Base-by-base conservation (phyloP, 2,113 vertebrate species). In the Lutjanus erythropterus region DNA sequence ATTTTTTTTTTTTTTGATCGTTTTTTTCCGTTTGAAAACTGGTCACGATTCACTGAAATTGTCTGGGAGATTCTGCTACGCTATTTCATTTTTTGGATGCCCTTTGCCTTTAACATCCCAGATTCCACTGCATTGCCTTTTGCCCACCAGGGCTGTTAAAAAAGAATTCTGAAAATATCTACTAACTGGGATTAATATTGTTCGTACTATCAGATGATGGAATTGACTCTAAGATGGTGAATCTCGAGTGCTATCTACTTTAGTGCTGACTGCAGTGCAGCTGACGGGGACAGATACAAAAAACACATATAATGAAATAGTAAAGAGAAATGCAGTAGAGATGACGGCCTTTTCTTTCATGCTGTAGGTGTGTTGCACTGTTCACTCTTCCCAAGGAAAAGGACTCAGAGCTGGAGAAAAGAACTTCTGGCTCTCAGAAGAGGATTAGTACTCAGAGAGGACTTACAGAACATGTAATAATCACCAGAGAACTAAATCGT, bases 401-500 rank as follows among this genome's bases (percentile, higher is more conserved):
- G 19, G 52, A 31, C 39, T 56, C 27, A 12, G 23, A 1, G 3
- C 33, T 52, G 5, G 8, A 31, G 19, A 35, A 71, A 59, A 47
- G 1, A 19, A 35, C 55, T 19, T 47, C 10, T 23, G 39, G 39
- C 53, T 71, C 21, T 25, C 27, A 29, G 12, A 9, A 25, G 11
- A 62, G 31, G 31, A 75, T 41, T 16, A 50, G 55, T 31, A 46
- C 35, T 69, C 29, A 9, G 53, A 42, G 14, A 50, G 19, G 41
- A 52, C 8, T 39, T 29, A 27, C 4, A 15, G 27, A 61, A 59
- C 69, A 83, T 31, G 27, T 39, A 71, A 58, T 66, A 21, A 35
- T 71, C 19, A 18, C 23, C 6, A 39, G 35, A 35, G 3, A 8
- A 49, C 9, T 25, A 12, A 6, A 72, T 53, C 2, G 37, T 31